Base-by-base conservation (phyloP, 2,113 vertebrate species). In the Laticauda laticaudata region DNA sequence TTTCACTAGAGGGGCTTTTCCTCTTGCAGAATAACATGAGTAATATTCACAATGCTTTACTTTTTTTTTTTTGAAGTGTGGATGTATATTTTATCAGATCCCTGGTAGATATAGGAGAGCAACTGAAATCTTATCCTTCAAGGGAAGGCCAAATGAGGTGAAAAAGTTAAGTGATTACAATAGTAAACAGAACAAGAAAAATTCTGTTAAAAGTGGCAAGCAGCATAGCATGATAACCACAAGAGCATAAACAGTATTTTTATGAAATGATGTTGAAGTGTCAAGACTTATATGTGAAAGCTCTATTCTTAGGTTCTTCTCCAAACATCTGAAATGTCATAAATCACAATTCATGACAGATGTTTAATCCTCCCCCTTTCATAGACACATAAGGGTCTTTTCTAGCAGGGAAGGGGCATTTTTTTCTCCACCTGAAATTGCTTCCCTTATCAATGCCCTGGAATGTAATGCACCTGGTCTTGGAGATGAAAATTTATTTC, bases 141-240 rank as follows among this genome's bases (percentile, higher is more conserved):
- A 94, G 85, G 2, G 90, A 0, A 10, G 45, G 81, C 88, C 3
- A 21, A 56, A 18, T 11, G 85, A 91, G 34, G 90, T 90, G 88
- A 89, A 92, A 61, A 93, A 48, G 4, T 39, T 4, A 0, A 1
- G 7, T 20, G 39, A 92, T 29, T 48, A 90, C 20, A 39, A 20
- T 75, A 3, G 21, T 5, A 59, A 51, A 88, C 29, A 86, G 24
- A 88, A 64, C 0, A 51, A 20, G 54, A 61, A 91, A 55, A 34
- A 64, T 43, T 59, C 55, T 93, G 51, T 59, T 90, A 88, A 95
- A 86, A 91, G 15, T 23, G 34, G 51, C 14, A 23, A 93, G 91
- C 54, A 92, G 92, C 54, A 29, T 61, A 34, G 26, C 29, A 48
- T 64, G 51, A 91, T 91, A 43, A 9, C 18, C 7, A 7, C 75